phyloP scores from a whole-genome alignment of 2,888 invertebrate genomes.

The Aspidiotus rigidus region DNA sequence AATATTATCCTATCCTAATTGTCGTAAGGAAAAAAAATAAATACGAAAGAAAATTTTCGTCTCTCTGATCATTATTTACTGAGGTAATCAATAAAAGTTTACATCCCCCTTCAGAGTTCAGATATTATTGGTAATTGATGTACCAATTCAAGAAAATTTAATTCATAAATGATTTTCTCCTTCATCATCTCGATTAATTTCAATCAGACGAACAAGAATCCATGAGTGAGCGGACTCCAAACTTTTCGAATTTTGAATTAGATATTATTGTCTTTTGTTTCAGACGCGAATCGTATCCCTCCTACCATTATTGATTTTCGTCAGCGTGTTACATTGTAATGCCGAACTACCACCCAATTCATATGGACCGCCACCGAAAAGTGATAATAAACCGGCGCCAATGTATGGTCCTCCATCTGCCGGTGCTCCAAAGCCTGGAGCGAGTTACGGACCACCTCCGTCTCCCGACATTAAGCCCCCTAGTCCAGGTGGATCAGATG shows the following conservation, averaged over 20 bases:
- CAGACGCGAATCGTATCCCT: conserved; percentile 13
- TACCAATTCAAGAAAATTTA: too few species aligned
- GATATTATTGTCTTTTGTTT: conserved; percentile 9
- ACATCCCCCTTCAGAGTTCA: too few species aligned
- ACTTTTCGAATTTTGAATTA: background rate
- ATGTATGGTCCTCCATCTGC: conserved; percentile 10
- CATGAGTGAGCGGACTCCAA: too few species aligned
- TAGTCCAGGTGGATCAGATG: background rate
- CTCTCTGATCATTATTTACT: too few species aligned
- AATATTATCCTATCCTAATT: too few species aligned
- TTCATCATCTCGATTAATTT: too few species aligned
- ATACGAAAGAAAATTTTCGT: too few species aligned
- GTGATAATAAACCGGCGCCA: conserved; percentile 12
- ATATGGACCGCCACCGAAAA: conserved; percentile 21
- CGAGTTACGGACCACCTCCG: conserved; percentile 14
- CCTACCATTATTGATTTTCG: background rate
- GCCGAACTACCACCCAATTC: conserved; percentile 23
- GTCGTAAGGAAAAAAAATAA: too few species aligned
- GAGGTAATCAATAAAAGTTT: too few species aligned
- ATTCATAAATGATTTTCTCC: too few species aligned
- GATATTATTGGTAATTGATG: too few species aligned
- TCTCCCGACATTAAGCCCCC: conserved; percentile 8
- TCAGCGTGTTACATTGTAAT: conserved; percentile 19
- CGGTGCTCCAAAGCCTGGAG: conserved; percentile 32
- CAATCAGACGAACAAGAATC: too few species aligned